Conservation (phyloP, 2,888 invertebrate species). For the Baronia brevicornis region DNA sequence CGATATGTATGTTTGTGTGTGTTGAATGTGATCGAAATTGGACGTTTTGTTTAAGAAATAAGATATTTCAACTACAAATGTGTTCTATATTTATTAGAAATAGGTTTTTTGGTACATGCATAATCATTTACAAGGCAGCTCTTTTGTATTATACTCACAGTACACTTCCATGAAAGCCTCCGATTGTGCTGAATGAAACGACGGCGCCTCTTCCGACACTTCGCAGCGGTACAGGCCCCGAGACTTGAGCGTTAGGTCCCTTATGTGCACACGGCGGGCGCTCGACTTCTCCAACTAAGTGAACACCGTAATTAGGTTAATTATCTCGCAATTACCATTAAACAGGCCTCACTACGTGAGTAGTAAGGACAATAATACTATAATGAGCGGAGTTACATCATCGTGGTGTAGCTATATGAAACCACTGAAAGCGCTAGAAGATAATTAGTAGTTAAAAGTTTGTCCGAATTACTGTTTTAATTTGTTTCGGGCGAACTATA, state of each 20-base stretch:
- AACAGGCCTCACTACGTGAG: slow-evolving; percentile 7
- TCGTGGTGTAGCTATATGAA: neutral
- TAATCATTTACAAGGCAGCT: too few species aligned
- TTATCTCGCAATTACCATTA: slow-evolving; percentile 11
- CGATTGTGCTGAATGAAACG: slow-evolving; percentile 83
- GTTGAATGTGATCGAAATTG: too few species aligned
- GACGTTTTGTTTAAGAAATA: too few species aligned
- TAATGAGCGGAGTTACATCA: slow-evolving; percentile 5
- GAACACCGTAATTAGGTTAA: slow-evolving; percentile 15
- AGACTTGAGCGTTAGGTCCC: slow-evolving; percentile 80
- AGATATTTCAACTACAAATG: too few species aligned
- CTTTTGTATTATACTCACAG: slow-evolving; percentile 72
- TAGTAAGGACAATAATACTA: slow-evolving; percentile 4
- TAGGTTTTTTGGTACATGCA: too few species aligned
- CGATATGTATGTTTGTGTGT: too few species aligned
- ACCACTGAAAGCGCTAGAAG: neutral
- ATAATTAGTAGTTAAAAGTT: neutral
- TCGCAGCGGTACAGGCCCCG: slow-evolving; percentile 85
- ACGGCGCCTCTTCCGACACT: slow-evolving; percentile 85
- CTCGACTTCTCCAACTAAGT: slow-evolving; percentile 78
- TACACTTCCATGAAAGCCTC: slow-evolving; percentile 84
- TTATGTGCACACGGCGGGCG: slow-evolving; percentile 78
- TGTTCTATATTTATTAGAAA: too few species aligned
- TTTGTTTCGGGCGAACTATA: too few species aligned
- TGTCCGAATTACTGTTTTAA: too few species aligned